Percentiles rank a stretch among this genome's conserved stretches.
These are phyloP conservation scores for Herminia tarsipennalis DNA, from an alignment of 2,888 invertebrate genomes.

Conservation along the genomic window DNA sequence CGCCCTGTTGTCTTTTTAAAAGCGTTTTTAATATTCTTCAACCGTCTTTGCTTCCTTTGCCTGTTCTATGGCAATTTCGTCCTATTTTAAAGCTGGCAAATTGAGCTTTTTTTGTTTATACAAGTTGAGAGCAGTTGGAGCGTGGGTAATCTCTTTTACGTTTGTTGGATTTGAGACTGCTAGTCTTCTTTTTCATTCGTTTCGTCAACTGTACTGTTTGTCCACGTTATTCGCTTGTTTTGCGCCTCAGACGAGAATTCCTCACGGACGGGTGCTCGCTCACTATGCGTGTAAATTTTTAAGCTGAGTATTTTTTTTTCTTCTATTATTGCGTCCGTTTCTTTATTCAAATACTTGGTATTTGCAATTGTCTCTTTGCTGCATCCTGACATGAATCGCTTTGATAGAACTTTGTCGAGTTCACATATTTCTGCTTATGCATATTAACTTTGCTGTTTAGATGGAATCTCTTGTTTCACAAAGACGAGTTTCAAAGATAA, in stretches of 20 bases:
- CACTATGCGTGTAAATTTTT: conserved; percentile 79
- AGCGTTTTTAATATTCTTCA: conserved; percentile 82
- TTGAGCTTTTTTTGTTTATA: conserved; percentile 82
- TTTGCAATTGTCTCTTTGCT: conserved; percentile 49
- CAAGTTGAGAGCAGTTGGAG: conserved; percentile 82
- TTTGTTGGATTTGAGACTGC: conserved; percentile 79
- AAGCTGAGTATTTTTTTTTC: conserved; percentile 65
- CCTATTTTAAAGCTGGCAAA: conserved; percentile 77
- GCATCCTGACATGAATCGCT: conserved; percentile 26
- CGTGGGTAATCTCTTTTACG: conserved; percentile 83
- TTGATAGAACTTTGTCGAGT: conserved; percentile 16
- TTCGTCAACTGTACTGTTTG: conserved; percentile 76
- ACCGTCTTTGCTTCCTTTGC: conserved; percentile 77
- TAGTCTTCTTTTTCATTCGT: conserved; percentile 73
- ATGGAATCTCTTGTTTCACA: not conserved
- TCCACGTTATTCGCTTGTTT: conserved; percentile 63
- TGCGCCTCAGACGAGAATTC: conserved; percentile 53
- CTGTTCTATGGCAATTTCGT: conserved; percentile 74
- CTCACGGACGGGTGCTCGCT: conserved; percentile 67
- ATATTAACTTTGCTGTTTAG: not conserved
- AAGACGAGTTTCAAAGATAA: not conserved
- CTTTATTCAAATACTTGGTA: conserved; percentile 57
- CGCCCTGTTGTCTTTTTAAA: conserved; percentile 73
- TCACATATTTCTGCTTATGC: not conserved
- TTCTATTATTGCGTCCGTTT: conserved; percentile 40